These are phyloP conservation scores for Mastigias papua DNA, from an alignment of 30 jellyfish, hydroid and myxozoan species.

Conservation along the genomic window DNA sequence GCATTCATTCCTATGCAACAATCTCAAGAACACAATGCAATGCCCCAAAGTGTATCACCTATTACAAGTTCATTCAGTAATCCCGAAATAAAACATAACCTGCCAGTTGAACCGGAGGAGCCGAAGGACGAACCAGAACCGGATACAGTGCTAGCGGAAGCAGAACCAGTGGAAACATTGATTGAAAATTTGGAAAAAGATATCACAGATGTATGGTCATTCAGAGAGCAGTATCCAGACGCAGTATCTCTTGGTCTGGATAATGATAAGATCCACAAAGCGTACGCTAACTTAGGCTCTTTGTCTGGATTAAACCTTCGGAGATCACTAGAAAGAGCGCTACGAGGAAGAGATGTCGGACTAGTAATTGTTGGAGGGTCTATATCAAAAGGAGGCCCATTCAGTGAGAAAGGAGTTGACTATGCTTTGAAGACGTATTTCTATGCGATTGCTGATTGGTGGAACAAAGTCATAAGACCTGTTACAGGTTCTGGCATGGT, in stretches of 20 bases:
- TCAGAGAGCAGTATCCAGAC: conserved; percentile 86
- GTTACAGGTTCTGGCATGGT: conserved; percentile 98
- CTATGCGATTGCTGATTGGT: conserved; percentile 99
- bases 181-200: conserved; percentile 95
- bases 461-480: conserved; percentile 98
- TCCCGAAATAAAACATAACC: conserved; percentile 71
- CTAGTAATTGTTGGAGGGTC: conserved; percentile 99
- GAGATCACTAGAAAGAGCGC: conserved; percentile 94
- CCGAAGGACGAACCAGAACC: conserved; percentile 76
- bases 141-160: conserved; percentile 85
- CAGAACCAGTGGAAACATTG: conserved; percentile 96
- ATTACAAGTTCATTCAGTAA: conserved; percentile 8
- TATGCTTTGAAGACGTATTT: conserved; percentile 92
- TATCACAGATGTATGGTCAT: conserved; percentile 98
- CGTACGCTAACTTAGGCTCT: conserved; percentile 99
- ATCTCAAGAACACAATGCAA: conserved; percentile 23
- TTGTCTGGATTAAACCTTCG: conserved; percentile 93
- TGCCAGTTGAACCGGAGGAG: conserved; percentile 83
- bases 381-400: conserved; percentile 99
- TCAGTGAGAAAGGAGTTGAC: conserved; percentile 98
- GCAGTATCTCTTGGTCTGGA: conserved; percentile 97
- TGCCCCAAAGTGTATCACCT: conserved; percentile 57
- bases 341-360: conserved; percentile 99
- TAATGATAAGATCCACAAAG: conserved; percentile 93
- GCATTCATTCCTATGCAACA: conserved; percentile 35